Evolutionary conservation across 1,140 invertebrate species (phyloP).

Genomic region (Drosophila repleta): DNA sequence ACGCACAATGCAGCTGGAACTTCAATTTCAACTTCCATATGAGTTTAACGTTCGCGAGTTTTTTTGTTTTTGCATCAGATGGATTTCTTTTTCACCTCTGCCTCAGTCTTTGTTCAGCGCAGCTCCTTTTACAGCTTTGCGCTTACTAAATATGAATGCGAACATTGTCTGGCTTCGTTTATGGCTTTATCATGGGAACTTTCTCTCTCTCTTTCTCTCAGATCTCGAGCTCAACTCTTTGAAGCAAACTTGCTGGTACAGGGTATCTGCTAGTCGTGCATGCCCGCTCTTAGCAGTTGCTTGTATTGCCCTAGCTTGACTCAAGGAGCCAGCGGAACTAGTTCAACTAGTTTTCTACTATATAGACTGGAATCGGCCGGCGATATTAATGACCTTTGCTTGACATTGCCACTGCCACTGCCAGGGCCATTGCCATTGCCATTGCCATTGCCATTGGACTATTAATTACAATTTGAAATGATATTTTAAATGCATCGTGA

Average conservation of each 20-base stretch:
- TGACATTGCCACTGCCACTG: slow-evolving; percentile 51
- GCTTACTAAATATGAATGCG: slow-evolving; percentile 39
- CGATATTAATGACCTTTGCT: slow-evolving; percentile 65
- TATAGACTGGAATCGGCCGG: slow-evolving; percentile 1
- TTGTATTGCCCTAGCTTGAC: slow-evolving; percentile 15
- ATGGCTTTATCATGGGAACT: slow-evolving; percentile 17
- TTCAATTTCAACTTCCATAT: slow-evolving; percentile 67
- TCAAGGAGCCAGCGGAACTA: neutral
- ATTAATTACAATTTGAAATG: slow-evolving; percentile 68
- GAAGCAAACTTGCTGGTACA: neutral
- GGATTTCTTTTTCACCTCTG: neutral
- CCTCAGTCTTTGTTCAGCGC: slow-evolving; percentile 5
- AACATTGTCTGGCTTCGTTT: slow-evolving; percentile 27
- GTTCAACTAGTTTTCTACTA: slow-evolving; percentile 2
- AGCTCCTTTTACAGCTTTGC: slow-evolving; percentile 14
- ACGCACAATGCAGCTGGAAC: slow-evolving; percentile 33
- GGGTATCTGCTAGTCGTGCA: neutral
- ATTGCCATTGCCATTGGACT: slow-evolving; percentile 44
- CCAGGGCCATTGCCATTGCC: slow-evolving; percentile 24
- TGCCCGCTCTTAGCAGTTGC: too few species aligned
- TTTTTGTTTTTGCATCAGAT: slow-evolving; percentile 14
- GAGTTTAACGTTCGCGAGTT: slow-evolving; percentile 55
- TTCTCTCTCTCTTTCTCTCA: too few species aligned
- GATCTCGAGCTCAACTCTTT: neutral
- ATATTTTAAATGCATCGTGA: slow-evolving; percentile 68